Conservation (phyloP, 2,888 invertebrate species). For the Mycalesis mineus region DNA sequence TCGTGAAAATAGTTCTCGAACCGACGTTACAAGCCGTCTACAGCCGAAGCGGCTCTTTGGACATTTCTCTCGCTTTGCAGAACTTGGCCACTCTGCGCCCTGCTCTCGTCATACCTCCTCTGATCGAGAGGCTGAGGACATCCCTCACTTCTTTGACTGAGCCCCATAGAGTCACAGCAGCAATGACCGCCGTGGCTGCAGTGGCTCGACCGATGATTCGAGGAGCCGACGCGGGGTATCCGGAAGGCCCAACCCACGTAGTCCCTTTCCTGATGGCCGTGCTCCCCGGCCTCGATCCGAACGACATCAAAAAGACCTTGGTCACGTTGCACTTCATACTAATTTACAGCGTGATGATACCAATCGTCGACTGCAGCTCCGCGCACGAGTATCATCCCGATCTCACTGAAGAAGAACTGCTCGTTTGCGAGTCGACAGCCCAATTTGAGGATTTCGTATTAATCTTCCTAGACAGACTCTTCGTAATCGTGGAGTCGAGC, state of each 20-base stretch:
- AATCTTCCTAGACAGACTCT: constrained; percentile 88
- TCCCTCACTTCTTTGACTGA: constrained; percentile 92
- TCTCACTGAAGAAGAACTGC: constrained; percentile 86
- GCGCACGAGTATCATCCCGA: constrained; percentile 82
- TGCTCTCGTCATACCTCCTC: constrained; percentile 87
- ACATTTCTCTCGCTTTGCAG: constrained; percentile 83
- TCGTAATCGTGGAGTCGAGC: constrained; percentile 84
- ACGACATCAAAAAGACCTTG: constrained; percentile 87
- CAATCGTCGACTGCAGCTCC: constrained; percentile 90
- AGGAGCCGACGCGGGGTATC: constrained; percentile 76
- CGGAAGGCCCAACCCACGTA: constrained; percentile 88
- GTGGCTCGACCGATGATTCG: constrained; percentile 82
- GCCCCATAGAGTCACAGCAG: constrained; percentile 88
- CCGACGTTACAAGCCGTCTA: constrained; percentile 88
- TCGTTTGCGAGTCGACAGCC: constrained; percentile 88
- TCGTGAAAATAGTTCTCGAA: constrained; percentile 86
- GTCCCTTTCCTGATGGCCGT: constrained; percentile 88
- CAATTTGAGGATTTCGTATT: constrained; percentile 93
- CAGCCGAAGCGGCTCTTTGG: constrained; percentile 81
- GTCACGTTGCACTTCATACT: constrained; percentile 88
- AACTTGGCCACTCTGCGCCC: constrained; percentile 88
- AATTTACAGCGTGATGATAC: constrained; percentile 86
- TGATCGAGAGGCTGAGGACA: constrained; percentile 88
- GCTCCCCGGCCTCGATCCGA: constrained; percentile 93
- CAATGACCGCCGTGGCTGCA: constrained; percentile 83